These are phyloP conservation scores for Ceyx melanurus DNA, from an alignment of 2,113 vertebrate genomes.

Conservation along the genomic window DNA sequence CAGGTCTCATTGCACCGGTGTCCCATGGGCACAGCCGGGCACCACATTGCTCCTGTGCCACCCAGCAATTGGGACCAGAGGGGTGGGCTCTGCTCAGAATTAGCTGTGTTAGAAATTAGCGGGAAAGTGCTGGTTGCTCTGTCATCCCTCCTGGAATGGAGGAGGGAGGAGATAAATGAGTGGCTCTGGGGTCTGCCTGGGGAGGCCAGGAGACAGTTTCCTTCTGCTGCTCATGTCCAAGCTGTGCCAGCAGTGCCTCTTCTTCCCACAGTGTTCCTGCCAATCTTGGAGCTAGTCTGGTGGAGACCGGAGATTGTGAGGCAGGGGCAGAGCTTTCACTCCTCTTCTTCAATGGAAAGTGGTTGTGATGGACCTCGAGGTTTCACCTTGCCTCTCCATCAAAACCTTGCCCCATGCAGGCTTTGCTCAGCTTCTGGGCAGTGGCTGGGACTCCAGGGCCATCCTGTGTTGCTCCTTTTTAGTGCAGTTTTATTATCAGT, in stretches of 20 bases:
- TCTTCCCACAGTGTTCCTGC: background rate
- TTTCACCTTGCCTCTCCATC: background rate
- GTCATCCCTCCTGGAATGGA: background rate
- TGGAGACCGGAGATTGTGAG: background rate
- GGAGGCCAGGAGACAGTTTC: background rate
- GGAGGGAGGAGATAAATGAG: background rate
- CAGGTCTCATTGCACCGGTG: background rate
- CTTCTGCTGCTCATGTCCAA: fast-evolving
- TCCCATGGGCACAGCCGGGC: fast-evolving
- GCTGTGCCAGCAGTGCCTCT: background rate
- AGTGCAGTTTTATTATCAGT: background rate
- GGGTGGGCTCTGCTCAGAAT: background rate
- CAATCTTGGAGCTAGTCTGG: background rate
- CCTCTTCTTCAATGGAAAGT: background rate
- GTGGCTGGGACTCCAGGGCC: background rate
- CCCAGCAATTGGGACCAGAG: background rate
- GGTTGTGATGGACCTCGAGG: background rate
- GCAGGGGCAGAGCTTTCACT: background rate
- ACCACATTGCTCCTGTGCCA: fast-evolving
- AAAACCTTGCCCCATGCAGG: fast-evolving
- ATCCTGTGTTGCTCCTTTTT: background rate
- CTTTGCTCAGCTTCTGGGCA: background rate
- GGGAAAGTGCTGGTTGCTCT: background rate
- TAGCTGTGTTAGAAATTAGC: background rate
- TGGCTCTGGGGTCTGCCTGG: background rate